Percentiles rank a stretch among this genome's conserved stretches.
These are phyloP conservation scores for Sinohyriopsis cumingii DNA, from an alignment of 2,888 invertebrate species.

Conservation along the genomic window DNA sequence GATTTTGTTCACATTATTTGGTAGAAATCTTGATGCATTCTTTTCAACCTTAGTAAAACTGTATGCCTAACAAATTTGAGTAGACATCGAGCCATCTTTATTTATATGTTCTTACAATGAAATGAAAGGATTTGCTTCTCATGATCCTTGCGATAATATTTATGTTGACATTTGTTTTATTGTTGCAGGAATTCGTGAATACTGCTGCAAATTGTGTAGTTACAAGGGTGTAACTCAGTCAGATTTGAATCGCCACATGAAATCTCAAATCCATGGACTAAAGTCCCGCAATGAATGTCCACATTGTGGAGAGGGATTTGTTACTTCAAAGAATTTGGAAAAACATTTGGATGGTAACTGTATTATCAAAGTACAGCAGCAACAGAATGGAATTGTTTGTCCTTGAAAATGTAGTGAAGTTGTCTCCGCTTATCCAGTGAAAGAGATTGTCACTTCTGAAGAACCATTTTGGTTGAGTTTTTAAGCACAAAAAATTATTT, in stretches of 20 bases:
- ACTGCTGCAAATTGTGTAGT: slow-evolving; percentile 72
- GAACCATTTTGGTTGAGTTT: too few relatives aligned
- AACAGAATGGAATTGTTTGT: too few relatives aligned
- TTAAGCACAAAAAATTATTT: too few relatives aligned
- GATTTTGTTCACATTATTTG: neutral
- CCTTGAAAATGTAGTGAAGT: too few relatives aligned
- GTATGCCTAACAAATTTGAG: too few relatives aligned
- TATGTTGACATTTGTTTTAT: too few relatives aligned
- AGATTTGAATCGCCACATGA: slow-evolving; percentile 73
- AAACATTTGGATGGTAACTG: slow-evolving; percentile 74
- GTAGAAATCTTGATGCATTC: neutral
- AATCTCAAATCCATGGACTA: slow-evolving; percentile 72
- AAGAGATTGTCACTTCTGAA: too few relatives aligned
- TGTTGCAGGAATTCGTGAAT: slow-evolving; percentile 71
- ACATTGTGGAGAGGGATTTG: slow-evolving; percentile 70
- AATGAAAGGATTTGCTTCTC: too few relatives aligned
- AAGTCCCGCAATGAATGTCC: slow-evolving; percentile 69
- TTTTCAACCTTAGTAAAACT: neutral
- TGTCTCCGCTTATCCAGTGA: too few relatives aligned
- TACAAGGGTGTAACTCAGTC: slow-evolving; percentile 74
- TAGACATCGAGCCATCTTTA: too few relatives aligned
- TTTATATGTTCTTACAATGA: too few relatives aligned
- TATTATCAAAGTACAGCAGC: slow-evolving; percentile 49
- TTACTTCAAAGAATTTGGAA: slow-evolving; percentile 65
- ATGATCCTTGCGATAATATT: too few relatives aligned